Percentiles rank a stretch among this genome's conserved stretches.
Evolutionary conservation across 2,797 vertebrate genomes (phyloP).

Genomic region (Choloepus didactylus): DNA sequence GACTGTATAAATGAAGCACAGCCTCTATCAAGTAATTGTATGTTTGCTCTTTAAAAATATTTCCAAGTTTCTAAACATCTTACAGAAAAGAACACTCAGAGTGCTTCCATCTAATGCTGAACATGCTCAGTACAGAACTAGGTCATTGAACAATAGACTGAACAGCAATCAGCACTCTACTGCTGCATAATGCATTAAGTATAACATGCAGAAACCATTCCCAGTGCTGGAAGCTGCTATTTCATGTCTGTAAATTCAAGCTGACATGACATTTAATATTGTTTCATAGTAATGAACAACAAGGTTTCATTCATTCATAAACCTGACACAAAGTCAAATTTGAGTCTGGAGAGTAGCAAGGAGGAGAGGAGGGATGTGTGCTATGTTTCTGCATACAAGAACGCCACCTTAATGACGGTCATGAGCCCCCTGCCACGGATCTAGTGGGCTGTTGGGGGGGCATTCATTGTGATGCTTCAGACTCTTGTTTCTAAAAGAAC

Average conservation of each 20-base stretch:
- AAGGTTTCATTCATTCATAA: conserved; percentile 96
- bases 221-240: conserved; percentile 94
- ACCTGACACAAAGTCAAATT: conserved; percentile 95
- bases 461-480: conserved; percentile 52
- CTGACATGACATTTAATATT: conserved; percentile 99
- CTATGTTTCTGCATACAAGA: conserved; percentile 92
- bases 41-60: conserved; percentile 84
- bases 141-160: conserved; percentile 98
- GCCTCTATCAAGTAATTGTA: conserved; percentile 83
- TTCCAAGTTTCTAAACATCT: conserved; percentile 85
- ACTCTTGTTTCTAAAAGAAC: conserved; percentile 56
- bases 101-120: conserved; percentile 90
- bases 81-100: conserved; percentile 78
- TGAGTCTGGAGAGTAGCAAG: conserved; percentile 94
- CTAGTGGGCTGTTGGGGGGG: conserved; percentile 75
- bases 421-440: conserved; percentile 89
- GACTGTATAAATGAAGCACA: conserved; percentile 79
- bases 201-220: conserved; percentile 95
- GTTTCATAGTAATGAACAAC: conserved; percentile 95
- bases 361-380: conserved; percentile 93
- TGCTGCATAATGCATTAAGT: conserved; percentile 99
- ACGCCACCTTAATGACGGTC: conserved; percentile 94
- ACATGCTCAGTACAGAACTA: conserved; percentile 94
- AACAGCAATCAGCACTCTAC: conserved; percentile 94
- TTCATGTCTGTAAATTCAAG: conserved; percentile 97